Conservation (phyloP, 1,140 invertebrate species). For the Lutraria rhynchaena region DNA sequence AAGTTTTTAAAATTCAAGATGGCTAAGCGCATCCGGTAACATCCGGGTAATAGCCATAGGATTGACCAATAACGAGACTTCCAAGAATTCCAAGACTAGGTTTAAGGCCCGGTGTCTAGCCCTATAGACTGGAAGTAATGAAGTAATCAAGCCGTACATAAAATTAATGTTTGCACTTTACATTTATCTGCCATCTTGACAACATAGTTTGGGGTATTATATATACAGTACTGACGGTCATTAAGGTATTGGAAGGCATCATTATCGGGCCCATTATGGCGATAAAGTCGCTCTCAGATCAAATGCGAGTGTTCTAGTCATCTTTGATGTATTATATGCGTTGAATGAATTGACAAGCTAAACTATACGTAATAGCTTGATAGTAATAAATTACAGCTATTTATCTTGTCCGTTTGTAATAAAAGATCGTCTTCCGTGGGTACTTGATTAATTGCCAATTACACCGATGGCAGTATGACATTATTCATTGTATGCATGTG, state of each 20-base stretch:
- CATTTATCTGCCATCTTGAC: constrained; percentile 49
- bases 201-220: constrained; percentile 47
- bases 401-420: constrained; percentile 52
- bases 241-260: constrained; percentile 31
- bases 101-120: too few species aligned
- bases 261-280: constrained; percentile 13
- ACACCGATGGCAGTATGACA: constrained; percentile 33
- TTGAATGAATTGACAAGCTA: constrained; percentile 39
- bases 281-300: constrained; percentile 39
- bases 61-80: too few species aligned
- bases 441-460: constrained; percentile 57
- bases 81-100: too few species aligned
- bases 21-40: too few species aligned
- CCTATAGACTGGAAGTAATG: too few species aligned
- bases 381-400: constrained; percentile 57
- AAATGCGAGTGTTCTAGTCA: constrained; percentile 28
- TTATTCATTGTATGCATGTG: constrained; percentile 3
- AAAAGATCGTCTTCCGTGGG: constrained; percentile 55
- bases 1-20: too few species aligned
- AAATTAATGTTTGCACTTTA: constrained; percentile 51
- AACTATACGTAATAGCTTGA: constrained; percentile 57
- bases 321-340: constrained; percentile 55
- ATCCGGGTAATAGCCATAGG: too few species aligned
- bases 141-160: constrained; percentile 47
- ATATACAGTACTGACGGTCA: constrained; percentile 18